These are phyloP conservation scores for Ceryle rudis DNA, from an alignment of 2,797 vertebrate species.

Conservation along the genomic window DNA sequence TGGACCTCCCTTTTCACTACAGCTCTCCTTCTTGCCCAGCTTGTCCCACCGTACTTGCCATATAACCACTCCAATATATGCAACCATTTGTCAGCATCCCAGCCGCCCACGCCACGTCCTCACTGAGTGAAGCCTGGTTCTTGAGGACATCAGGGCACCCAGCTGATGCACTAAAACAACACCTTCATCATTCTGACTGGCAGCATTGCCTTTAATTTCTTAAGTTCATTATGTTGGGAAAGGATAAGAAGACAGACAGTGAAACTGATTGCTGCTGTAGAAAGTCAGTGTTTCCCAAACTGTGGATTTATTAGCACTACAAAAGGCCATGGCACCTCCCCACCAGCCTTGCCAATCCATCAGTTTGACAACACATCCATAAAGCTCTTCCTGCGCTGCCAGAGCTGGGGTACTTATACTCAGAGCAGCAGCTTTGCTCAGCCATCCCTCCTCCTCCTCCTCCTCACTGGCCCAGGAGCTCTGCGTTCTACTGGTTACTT, in stretches of 20 bases:
- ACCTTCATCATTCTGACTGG: neutral
- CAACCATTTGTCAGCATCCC: neutral
- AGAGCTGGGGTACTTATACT: neutral
- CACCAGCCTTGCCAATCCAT: neutral
- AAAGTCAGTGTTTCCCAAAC: neutral
- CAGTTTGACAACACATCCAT: neutral
- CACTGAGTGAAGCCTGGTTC: neutral
- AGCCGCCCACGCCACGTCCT: fast-evolving
- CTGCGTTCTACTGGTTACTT: fast-evolving
- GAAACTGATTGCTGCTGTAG: neutral
- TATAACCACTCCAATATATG: neutral
- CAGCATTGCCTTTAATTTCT: neutral
- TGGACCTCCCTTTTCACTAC: neutral
- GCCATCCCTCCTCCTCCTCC: neutral
- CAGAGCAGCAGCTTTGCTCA: neutral
- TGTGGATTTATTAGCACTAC: neutral
- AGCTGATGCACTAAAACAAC: neutral
- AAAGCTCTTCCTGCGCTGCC: neutral
- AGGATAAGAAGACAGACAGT: neutral
- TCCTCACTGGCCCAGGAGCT: neutral
- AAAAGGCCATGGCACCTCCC: neutral
- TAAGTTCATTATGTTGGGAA: neutral
- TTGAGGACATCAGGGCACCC: neutral
- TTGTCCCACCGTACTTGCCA: neutral
- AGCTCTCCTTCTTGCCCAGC: neutral